Conservation (phyloP, 2,888 invertebrate genomes). For the Cantharis nigra region DNA sequence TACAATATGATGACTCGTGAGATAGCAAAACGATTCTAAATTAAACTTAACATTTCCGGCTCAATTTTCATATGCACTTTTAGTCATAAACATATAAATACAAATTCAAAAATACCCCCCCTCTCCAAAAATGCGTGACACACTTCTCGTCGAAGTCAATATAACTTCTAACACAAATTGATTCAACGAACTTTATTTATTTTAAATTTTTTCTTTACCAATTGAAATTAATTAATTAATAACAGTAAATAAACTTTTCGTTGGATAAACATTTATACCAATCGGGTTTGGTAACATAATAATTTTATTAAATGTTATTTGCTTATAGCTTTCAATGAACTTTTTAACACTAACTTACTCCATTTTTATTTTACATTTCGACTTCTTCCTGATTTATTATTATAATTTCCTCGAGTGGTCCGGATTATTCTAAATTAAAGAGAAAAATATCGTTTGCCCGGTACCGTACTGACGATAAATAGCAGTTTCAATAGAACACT, state of each 20-base stretch:
- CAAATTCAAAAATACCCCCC: neutral
- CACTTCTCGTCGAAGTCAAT: neutral
- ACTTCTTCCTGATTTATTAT: neutral
- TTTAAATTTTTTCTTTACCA: neutral
- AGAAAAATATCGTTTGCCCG: neutral
- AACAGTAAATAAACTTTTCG: neutral
- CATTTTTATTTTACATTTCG: no score
- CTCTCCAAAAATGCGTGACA: neutral
- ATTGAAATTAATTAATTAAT: neutral
- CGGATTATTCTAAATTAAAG: neutral
- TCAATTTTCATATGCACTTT: constrained; percentile 5
- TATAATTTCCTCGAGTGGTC: neutral
- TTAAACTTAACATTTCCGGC: constrained; percentile 14
- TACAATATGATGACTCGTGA: neutral
- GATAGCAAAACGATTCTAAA: constrained; percentile 2
- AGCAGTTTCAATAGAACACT: neutral
- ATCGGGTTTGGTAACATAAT: neutral
- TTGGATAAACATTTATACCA: neutral
- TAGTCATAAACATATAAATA: neutral
- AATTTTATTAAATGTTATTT: neutral
- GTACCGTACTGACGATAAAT: neutral
- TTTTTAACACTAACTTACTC: neutral
- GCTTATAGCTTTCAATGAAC: neutral
- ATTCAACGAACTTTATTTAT: neutral
- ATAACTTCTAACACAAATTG: neutral